These are phyloP conservation scores for Ictalurus punctatus DNA, from an alignment of 2,113 vertebrate genomes.

Conservation along the genomic window DNA sequence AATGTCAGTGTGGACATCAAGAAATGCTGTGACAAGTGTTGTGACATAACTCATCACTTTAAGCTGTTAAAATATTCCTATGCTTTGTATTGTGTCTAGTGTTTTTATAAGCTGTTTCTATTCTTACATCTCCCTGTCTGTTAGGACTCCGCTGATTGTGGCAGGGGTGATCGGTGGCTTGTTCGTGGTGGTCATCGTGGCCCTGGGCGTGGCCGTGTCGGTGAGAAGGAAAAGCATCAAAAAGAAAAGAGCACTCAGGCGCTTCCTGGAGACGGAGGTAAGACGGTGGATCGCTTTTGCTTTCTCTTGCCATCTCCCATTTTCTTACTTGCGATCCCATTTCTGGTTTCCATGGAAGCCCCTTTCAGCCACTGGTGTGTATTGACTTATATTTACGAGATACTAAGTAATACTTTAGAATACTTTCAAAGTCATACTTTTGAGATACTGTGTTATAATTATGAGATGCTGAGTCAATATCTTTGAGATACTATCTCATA, in stretches of 20 bases:
- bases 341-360: neutral
- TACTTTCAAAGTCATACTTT: neutral
- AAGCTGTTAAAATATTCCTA: neutral
- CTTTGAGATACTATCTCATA: neutral
- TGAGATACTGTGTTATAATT: neutral
- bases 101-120: too few relatives aligned
- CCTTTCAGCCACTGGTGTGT: neutral
- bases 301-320: neutral
- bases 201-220: constrained; percentile 86
- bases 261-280: constrained; percentile 97
- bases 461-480: neutral
- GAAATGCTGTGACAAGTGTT: neutral
- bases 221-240: constrained; percentile 93
- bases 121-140: constrained; percentile 13
- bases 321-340: neutral
- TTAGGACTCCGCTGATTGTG: constrained; percentile 93
- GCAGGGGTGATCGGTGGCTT: constrained; percentile 93
- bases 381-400: neutral
- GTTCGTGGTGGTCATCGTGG: constrained; percentile 92
- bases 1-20: neutral
- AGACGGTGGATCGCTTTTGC: constrained; percentile 39
- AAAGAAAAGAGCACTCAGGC: constrained; percentile 91
- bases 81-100: neutral
- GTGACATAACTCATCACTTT: neutral
- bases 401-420: neutral